phyloP scores from a whole-genome alignment of 1,140 invertebrate genomes.

The Apis dorsata region DNA sequence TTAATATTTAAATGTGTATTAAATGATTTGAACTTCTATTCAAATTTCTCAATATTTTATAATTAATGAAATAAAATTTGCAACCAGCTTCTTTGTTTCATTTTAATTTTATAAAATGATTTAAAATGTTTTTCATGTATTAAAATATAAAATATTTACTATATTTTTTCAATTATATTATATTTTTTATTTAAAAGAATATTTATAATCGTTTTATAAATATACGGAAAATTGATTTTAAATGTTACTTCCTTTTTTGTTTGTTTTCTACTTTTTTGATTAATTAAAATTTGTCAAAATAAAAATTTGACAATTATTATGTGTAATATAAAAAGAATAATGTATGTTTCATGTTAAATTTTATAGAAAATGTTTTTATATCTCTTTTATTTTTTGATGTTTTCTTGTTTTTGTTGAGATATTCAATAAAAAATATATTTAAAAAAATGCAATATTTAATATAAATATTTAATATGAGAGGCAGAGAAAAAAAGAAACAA shows the following conservation, averaged over 20 bases:
- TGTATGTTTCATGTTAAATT: neutral
- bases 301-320: neutral
- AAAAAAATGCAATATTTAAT: neutral
- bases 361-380: neutral
- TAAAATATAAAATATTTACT: neutral
- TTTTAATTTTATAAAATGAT: slow-evolving; percentile 1
- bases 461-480: neutral
- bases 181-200: neutral
- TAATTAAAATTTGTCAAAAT: neutral
- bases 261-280: neutral
- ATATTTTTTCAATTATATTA: neutral
- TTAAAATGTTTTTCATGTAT: neutral
- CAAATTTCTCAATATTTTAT: slow-evolving; percentile 7
- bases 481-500: neutral
- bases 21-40: slow-evolving; percentile 5
- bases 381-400: neutral
- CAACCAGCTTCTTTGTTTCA: slow-evolving; percentile 47
- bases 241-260: neutral
- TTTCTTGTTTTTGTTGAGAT: neutral
- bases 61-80: neutral
- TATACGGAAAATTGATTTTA: neutral
- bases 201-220: neutral
- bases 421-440: neutral
- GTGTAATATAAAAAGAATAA: neutral
- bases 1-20: slow-evolving; percentile 6